Evolutionary conservation across 2,113 vertebrate species (phyloP), one percentile per base, ranked within the genome.

Genomic region (Otolemur garnettii): DNA sequence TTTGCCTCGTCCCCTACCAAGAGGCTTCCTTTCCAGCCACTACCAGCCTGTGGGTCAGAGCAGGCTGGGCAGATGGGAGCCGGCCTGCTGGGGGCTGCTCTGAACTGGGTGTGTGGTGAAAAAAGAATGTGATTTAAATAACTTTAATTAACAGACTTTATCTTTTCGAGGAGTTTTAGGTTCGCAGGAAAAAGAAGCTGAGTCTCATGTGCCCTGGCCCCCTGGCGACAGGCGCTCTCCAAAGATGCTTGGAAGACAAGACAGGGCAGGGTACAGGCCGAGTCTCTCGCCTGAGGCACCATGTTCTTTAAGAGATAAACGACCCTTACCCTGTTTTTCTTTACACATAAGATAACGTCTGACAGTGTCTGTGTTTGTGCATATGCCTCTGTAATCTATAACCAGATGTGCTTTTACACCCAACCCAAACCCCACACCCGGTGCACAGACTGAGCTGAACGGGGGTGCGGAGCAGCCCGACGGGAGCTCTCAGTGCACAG

Each of bases 1-100:
- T 45, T 35, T 8, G 18, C 42, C n/a, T 3, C 3, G 10, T 55
- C 0, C 57, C 62, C 38, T 3, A 0, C 18, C 71, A 26, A 0
- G 21, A 14, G 68, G 7, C 55, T 50, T 30, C 28, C 33, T 15
- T 19, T 26, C 22, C 22, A 1, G 2, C 80, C 24, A 11, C 24
- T 64, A 26, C 7, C 4, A 26, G 62, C 24, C 24, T 64, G 28
- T 50, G 62, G 26, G 42, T 10, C 50, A 5, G 14, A 1, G 22
- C 11, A 53, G 69, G 50, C 12, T 7, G 50, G 59, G 11, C 75
- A 55, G 68, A 22, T 2, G 15, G 17, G 59, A 18, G 22, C 38
- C 0, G 22, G 57, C 55, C 6, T 0, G 26, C 9, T 19, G 26
- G 42, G 7, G 22, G 42, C 42, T 55, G 17, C 30, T 7, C 38